phyloP scores from a whole-genome alignment of 2,888 invertebrate genomes.

The Acrocera orbiculus region DNA sequence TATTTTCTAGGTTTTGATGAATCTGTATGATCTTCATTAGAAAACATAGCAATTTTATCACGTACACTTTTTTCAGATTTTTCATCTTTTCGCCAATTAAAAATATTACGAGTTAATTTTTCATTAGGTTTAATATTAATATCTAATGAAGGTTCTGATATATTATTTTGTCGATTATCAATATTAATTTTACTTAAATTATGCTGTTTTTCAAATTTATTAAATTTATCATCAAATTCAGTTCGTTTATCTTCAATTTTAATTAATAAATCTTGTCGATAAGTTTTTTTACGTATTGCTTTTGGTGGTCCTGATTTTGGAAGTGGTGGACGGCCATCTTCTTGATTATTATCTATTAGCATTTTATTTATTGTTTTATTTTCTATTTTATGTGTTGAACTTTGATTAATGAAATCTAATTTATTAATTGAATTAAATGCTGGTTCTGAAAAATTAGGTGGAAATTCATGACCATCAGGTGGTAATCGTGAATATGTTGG shows the following conservation, averaged over 20 bases:
- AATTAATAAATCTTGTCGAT: constrained; percentile 28
- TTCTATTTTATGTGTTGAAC: constrained; percentile 9
- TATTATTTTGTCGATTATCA: constrained; percentile 5
- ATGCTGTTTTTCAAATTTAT: constrained; percentile 14
- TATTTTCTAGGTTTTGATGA: constrained; percentile 16
- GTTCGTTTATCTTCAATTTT: constrained; percentile 24
- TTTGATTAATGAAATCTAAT: too few relatives aligned
- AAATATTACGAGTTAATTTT: constrained; percentile 21
- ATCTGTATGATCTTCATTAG: constrained; percentile 31
- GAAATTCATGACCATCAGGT: constrained; percentile 32
- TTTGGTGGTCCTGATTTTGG: constrained; percentile 28
- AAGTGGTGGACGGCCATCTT: constrained; percentile 24
- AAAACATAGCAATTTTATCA: constrained; percentile 79
- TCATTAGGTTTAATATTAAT: constrained; percentile 1
- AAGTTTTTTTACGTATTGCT: constrained; percentile 26
- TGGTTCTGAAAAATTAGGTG: constrained; percentile 31
- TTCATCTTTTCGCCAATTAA: constrained; percentile 50
- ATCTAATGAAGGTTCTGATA: neutral
- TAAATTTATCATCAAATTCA: constrained; percentile 9
- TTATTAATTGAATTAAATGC: constrained; percentile 16
- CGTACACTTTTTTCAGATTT: constrained; percentile 64
- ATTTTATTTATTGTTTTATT: constrained; percentile 9
- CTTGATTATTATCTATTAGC: constrained; percentile 1
- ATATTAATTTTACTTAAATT: neutral
- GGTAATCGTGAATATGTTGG: constrained; percentile 31